These are phyloP conservation scores for Hypotaenidia okinawae DNA, from an alignment of 2,797 vertebrate species.

Conservation along the genomic window DNA sequence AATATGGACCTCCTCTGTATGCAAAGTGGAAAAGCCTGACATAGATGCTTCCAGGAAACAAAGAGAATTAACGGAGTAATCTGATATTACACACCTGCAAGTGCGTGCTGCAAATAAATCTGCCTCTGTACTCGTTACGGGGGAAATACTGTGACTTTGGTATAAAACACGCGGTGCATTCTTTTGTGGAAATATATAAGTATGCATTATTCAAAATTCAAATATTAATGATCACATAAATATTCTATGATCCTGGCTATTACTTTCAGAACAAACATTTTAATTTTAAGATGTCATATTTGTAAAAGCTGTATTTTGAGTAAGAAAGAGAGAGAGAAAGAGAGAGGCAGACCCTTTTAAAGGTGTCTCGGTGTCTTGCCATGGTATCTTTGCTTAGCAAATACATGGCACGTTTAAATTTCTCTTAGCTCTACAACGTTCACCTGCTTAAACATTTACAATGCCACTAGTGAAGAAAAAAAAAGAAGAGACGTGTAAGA, in stretches of 20 bases:
- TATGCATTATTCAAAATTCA: constrained; percentile 52
- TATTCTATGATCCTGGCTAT: constrained; percentile 54
- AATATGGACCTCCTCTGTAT: background rate
- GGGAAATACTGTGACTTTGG: background rate
- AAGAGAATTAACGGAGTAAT: background rate
- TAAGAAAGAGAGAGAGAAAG: background rate
- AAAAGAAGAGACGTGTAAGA: background rate
- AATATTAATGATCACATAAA: constrained; percentile 61
- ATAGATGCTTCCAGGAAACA: constrained; percentile 1
- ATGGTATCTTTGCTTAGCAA: constrained; percentile 20
- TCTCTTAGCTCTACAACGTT: constrained; percentile 7
- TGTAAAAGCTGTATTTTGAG: constrained; percentile 52
- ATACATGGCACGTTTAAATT: background rate
- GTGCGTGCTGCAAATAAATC: constrained; percentile 31
- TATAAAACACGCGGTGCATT: background rate
- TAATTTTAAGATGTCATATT: constrained; percentile 63
- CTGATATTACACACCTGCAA: constrained; percentile 38
- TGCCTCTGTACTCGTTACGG: constrained; percentile 18
- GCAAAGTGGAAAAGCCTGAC: background rate
- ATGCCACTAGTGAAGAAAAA: background rate
- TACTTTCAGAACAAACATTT: constrained; percentile 65
- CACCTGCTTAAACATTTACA: constrained; percentile 53
- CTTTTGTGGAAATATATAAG: constrained; percentile 7
- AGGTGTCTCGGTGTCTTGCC: constrained; percentile 32
- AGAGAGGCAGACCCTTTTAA: constrained; percentile 4